Base-by-base conservation (phyloP, 2,113 vertebrate genomes). In the Pseudorasbora parva region DNA sequence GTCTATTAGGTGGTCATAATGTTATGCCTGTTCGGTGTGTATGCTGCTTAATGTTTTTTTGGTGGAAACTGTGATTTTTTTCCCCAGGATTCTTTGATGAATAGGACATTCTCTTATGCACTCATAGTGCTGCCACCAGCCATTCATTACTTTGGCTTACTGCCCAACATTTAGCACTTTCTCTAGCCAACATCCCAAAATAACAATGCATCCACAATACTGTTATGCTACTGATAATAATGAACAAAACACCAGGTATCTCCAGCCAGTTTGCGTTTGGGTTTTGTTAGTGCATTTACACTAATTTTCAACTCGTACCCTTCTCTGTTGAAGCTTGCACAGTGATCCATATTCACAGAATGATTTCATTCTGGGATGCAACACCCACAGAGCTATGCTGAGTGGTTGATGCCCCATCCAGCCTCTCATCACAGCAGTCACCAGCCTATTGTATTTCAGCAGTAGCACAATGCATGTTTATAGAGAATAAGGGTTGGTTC, bases 401-500 rank as follows among this genome's bases (percentile, higher is more conserved):
- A 68, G 47, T 68, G 62, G 51, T 21, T 62, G 73, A 84, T 56
- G 82, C n/a, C 33, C 21, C 45, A 77, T 43, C 43, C 56, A 77
- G 73, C 33, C 47, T 78, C 17, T 81, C 75, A 60, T 27, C 81
- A 57, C 72, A 77, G 68, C 49, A 83, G 75, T 72, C 30, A 33
- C 8, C 45, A 43, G 37, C 62, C 45, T 78, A 62, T 77, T 54
- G 49, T 83, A 54, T 78, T 78, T 54, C 83, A 80, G 33, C 81
- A 62, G 64, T 25, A 59, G 68, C 66, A 83, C 75, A 78, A 83
- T 64, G 68, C 66, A 56, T 74, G n/a, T 62, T 83, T 17, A 66
- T 17, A 56, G 41, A 64, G 64, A 79, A 83, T 23, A 74, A 79
- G 73, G 80, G 82, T 82, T 56, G 83, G 54, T 78, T 54, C 47